A percentile compares a stretch with the other conserved stretches of the same genome.
Conservation (phyloP, 2,113 vertebrate genomes). For the Formicarius rufipectus region DNA sequence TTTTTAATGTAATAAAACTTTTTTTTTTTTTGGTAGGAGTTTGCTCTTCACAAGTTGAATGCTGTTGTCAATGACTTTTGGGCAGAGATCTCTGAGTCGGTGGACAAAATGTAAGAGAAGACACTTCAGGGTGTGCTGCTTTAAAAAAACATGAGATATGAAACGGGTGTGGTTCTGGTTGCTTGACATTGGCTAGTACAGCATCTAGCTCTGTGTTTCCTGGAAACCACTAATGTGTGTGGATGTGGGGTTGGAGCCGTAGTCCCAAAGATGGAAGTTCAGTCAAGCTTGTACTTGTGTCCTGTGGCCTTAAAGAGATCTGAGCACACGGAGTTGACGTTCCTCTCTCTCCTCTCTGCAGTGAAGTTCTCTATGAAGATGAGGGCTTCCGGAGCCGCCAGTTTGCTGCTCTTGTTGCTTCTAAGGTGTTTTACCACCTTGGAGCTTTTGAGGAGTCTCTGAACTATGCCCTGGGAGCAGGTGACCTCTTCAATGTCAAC, state of each 20-base stretch:
- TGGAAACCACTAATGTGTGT: background rate
- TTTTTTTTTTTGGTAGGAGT: slow-evolving; percentile 82
- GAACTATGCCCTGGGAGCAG: slow-evolving; percentile 96
- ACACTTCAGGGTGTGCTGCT: background rate
- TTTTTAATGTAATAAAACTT: background rate
- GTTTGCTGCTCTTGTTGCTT: slow-evolving; percentile 97
- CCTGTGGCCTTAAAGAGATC: background rate
- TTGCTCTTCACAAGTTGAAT: slow-evolving; percentile 96
- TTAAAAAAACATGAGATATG: background rate
- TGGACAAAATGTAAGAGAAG: slow-evolving; percentile 96
- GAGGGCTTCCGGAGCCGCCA: slow-evolving; percentile 93
- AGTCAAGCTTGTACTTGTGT: background rate
- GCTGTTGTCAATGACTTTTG: slow-evolving; percentile 98
- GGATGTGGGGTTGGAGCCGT: background rate
- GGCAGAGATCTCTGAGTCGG: slow-evolving; percentile 99
- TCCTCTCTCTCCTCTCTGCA: slow-evolving; percentile 56
- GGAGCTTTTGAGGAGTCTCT: slow-evolving; percentile 98
- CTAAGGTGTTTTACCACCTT: slow-evolving; percentile 98
- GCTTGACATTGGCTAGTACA: background rate
- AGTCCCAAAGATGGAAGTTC: background rate
- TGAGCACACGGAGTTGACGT: background rate
- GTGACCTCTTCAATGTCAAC: slow-evolving; percentile 97
- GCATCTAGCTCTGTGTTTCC: background rate
- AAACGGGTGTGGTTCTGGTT: background rate
- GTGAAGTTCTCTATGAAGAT: slow-evolving; percentile 97